Evolutionary conservation across 2,797 vertebrate genomes (phyloP).

Genomic region (Tamandua tetradactyla): DNA sequence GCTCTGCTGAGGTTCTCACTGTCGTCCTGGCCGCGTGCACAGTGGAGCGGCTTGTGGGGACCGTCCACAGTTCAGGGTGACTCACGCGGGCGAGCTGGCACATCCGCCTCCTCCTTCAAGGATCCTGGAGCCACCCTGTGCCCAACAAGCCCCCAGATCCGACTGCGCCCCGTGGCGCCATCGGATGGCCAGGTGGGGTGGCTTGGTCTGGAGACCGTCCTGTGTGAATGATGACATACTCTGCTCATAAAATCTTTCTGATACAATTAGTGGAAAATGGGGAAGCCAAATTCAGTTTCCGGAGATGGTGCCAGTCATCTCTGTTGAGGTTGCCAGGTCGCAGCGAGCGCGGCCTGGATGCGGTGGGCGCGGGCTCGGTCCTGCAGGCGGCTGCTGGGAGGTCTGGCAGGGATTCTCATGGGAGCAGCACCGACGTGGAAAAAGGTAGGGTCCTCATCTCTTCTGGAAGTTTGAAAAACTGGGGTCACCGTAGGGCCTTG

Average conservation of each 20-base stretch:
- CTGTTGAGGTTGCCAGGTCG: background rate
- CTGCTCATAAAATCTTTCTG: background rate
- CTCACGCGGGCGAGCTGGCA: background rate
- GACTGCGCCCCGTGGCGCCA: background rate
- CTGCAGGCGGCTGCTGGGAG: accelerated
- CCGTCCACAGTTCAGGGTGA: too few species aligned
- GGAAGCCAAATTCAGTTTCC: background rate
- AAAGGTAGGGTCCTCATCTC: background rate
- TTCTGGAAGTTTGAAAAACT: background rate
- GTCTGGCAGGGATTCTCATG: background rate
- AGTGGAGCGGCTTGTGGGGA: background rate
- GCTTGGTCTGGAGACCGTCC: background rate
- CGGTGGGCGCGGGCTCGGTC: background rate
- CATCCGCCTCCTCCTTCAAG: too few species aligned
- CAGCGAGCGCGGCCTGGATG: background rate
- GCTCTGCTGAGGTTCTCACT: accelerated
- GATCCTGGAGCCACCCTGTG: background rate
- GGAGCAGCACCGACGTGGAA: accelerated
- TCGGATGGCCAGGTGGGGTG: background rate
- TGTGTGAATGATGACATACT: background rate
- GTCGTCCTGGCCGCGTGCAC: background rate
- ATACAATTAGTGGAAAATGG: background rate
- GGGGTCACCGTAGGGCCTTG: background rate
- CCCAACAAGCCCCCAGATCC: background rate
- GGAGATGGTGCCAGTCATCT: background rate